Conservation (phyloP, 2,888 invertebrate species). For the Cybosia mesomella region DNA sequence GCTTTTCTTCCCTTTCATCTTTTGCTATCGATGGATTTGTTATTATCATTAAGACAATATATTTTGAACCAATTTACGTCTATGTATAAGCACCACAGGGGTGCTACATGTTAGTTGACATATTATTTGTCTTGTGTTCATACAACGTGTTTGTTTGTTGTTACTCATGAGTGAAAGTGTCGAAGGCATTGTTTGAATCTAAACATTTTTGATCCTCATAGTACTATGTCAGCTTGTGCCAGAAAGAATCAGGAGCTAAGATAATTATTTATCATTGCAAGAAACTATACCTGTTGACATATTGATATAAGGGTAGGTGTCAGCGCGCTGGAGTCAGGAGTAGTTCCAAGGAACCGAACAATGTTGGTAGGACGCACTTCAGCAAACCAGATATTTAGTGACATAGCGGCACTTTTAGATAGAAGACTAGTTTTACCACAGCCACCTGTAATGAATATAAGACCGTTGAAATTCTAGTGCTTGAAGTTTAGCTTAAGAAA, state of each 20-base stretch:
- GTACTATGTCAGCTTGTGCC: not conserved
- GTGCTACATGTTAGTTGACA: too few species aligned
- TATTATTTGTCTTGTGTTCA: too few species aligned
- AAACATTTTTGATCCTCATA: not conserved
- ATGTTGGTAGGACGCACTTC: conserved; percentile 94
- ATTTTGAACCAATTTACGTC: too few species aligned
- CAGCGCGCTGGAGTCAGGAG: conserved; percentile 98
- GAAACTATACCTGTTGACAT: conserved; percentile 93
- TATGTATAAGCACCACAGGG: too few species aligned
- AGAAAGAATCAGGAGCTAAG: not conserved
- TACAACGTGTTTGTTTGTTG: too few species aligned
- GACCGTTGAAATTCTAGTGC: not conserved
- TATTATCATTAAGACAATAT: too few species aligned
- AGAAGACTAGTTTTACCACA: conserved; percentile 99
- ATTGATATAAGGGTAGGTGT: conserved; percentile 98
- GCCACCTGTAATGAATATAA: conserved; percentile 87
- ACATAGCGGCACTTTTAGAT: conserved; percentile 95
- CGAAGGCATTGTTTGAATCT: too few species aligned
- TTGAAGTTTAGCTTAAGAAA: not conserved
- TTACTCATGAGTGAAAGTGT: too few species aligned
- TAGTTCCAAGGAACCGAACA: conserved; percentile 97
- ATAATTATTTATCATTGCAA: not conserved
- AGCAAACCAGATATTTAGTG: conserved; percentile 90
- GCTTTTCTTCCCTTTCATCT: too few species aligned
- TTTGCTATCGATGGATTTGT: too few species aligned